Evolutionary conservation across 2,797 vertebrate species (phyloP).

Genomic region (Podarcis siculus): DNA sequence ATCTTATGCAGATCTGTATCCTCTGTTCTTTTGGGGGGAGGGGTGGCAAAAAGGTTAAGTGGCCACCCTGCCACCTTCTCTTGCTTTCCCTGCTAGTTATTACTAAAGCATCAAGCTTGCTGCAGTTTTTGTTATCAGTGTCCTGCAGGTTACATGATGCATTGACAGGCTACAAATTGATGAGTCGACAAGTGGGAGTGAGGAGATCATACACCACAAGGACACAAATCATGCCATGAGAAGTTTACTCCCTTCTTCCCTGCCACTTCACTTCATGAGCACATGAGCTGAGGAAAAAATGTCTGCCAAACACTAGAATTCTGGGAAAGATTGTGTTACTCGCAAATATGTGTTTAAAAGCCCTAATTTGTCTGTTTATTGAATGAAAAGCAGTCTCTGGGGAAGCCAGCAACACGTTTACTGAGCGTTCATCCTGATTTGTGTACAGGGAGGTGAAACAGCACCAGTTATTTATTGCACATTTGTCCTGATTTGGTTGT

Average conservation of each 20-base stretch:
- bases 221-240: background rate
- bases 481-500: too few species aligned
- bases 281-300: too few species aligned
- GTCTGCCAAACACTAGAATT: too few species aligned
- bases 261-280: background rate
- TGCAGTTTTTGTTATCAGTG: conserved; percentile 6
- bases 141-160: conserved; percentile 5
- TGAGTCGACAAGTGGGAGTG: conserved; percentile 10
- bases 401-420: background rate
- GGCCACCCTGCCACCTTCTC: background rate
- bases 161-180: conserved; percentile 1
- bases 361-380: background rate
- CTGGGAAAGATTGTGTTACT: background rate
- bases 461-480: too few species aligned
- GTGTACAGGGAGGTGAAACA: too few species aligned
- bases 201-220: background rate
- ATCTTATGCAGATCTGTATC: background rate
- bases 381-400: background rate
- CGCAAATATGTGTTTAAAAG: background rate
- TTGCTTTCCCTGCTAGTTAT: background rate
- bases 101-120: conserved; percentile 4
- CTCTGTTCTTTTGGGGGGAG: background rate
- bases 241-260: background rate
- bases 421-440: background rate
- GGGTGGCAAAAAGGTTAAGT: background rate